phyloP scores from a whole-genome alignment of 64 coral and sea anemone genomes.

The Montipora efflorescens region DNA sequence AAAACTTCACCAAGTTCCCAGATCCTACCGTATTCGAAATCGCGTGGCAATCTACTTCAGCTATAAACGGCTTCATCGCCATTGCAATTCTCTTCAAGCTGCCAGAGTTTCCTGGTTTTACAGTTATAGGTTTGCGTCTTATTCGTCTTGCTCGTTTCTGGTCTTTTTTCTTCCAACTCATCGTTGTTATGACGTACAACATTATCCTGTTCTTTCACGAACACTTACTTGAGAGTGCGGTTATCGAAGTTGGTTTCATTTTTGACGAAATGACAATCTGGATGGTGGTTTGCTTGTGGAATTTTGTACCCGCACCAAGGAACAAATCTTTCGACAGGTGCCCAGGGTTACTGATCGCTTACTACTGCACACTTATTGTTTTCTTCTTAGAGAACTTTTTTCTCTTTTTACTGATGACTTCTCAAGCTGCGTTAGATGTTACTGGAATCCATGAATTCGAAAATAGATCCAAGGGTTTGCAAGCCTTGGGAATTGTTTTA shows the following conservation, averaged over 20 bases:
- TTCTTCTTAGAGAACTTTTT: conserved; percentile 93
- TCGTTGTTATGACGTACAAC: conserved; percentile 81
- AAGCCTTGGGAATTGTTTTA: conserved; percentile 80
- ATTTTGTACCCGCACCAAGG: conserved; percentile 83
- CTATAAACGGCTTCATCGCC: conserved; percentile 66
- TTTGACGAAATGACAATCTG: conserved; percentile 74
- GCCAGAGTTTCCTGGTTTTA: conserved; percentile 80
- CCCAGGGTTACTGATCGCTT: conserved; percentile 14
- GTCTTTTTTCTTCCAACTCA: conserved; percentile 83
- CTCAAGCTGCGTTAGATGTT: conserved; percentile 89
- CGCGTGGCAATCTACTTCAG: conserved; percentile 81
- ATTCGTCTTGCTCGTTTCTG: conserved; percentile 80
- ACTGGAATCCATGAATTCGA: conserved; percentile 93
- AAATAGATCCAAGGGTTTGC: conserved; percentile 61
- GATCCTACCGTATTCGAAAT: conserved; percentile 79
- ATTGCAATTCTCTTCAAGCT: conserved; percentile 62
- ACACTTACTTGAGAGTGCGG: conserved; percentile 64
- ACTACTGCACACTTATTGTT: conserved; percentile 73
- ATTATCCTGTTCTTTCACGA: conserved; percentile 78
- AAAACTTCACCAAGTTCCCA: conserved; percentile 76
- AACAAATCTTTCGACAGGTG: conserved; percentile 1
- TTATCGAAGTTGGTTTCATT: conserved; percentile 87
- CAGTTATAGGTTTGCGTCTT: conserved; percentile 24
- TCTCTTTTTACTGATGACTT: conserved; percentile 89
- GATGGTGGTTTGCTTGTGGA: conserved; percentile 86